Percentiles rank a stretch among this genome's conserved stretches.
Evolutionary conservation across 1,140 invertebrate species (phyloP).

Genomic region (Leptinotarsa lineolata): DNA sequence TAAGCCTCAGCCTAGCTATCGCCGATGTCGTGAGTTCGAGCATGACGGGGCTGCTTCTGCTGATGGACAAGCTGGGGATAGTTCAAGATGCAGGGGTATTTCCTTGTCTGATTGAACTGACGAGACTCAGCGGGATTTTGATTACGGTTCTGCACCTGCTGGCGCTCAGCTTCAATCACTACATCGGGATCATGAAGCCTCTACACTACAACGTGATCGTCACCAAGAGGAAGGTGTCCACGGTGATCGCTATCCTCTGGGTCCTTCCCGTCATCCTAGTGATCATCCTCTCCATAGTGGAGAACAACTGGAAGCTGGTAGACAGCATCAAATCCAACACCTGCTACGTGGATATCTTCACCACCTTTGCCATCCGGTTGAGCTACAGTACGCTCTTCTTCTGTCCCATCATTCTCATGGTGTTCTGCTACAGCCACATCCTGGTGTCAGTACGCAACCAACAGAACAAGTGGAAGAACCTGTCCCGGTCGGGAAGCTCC

Average conservation of each 20-base stretch:
- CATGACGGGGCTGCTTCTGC: slow-evolving; percentile 58
- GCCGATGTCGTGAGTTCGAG: slow-evolving; percentile 64
- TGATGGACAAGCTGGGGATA: slow-evolving; percentile 62
- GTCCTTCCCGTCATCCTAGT: slow-evolving; percentile 61
- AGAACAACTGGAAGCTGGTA: slow-evolving; percentile 27
- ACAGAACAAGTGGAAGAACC: slow-evolving; percentile 58
- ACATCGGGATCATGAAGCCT: slow-evolving; percentile 64
- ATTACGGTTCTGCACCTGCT: slow-evolving; percentile 69
- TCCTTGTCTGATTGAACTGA: slow-evolving; percentile 28
- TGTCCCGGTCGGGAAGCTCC: slow-evolving; percentile 52
- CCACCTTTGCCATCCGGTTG: slow-evolving; percentile 56
- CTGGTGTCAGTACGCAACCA: slow-evolving; percentile 62
- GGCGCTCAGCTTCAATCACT: slow-evolving; percentile 71
- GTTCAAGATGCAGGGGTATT: slow-evolving; percentile 21
- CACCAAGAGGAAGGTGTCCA: slow-evolving; percentile 54
- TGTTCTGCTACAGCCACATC: slow-evolving; percentile 65
- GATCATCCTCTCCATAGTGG: slow-evolving; percentile 57
- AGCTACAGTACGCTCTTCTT: slow-evolving; percentile 59
- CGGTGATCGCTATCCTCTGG: slow-evolving; percentile 63
- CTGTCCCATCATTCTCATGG: slow-evolving; percentile 62
- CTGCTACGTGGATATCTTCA: slow-evolving; percentile 24
- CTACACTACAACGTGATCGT: slow-evolving; percentile 66
- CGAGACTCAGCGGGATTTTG: slow-evolving; percentile 50
- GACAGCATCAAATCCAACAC: slow-evolving; percentile 24
- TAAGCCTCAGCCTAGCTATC: slow-evolving; percentile 64